Evolutionary conservation across 2,888 invertebrate genomes (phyloP), one percentile per base, ranked within the genome.

Genomic region (Lasioglossum figueresi): DNA sequence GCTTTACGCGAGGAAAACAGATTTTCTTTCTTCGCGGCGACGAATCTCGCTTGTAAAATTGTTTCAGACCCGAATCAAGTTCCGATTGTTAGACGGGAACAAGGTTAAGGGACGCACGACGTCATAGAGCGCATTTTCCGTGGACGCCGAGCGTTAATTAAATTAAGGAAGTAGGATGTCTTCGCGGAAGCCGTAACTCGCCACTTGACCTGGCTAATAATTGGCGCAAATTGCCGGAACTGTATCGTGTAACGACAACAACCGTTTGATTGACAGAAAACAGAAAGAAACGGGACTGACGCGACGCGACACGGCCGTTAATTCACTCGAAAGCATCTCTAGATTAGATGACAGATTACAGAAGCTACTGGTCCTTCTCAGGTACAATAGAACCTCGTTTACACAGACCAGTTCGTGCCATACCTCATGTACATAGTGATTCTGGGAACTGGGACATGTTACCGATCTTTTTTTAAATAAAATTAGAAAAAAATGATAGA

Each of bases 171-270:
- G 72, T 52, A 37, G 43, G 37, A 34, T 71, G 70, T 16, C n/a
- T 27, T 27, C 23, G 27, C 40, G 59, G 43, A 63, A 63, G 59
- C 34, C 66, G 19, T 63, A 63, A 63, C 31, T 63, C 63, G 16
- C 76, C 83, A 68, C 52, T 84, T 84, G 71, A 84, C 79, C 79
- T 72, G 19, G 27, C 16, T 12, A n/a, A 76, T 82, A 84, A 84
- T 79, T 79, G 84, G 19, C 72, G 27, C 79, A 43, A 84, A 84
- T 84, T 84, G 84, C n/a, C 43, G 66, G 83, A 84, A 84, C 79
- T 84, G 66, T 56, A 72, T 83, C 84, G 76, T 76, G 56, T 66
- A 52, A 52, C 52, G n/a, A 52, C 52, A 82, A 83, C 83, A 59
- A 43, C 31, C 27, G 56, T 75, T 75, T 40, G 71, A 56, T 16